Base-by-base conservation (phyloP, 2,888 invertebrate genomes). In the Lithophane socia region DNA sequence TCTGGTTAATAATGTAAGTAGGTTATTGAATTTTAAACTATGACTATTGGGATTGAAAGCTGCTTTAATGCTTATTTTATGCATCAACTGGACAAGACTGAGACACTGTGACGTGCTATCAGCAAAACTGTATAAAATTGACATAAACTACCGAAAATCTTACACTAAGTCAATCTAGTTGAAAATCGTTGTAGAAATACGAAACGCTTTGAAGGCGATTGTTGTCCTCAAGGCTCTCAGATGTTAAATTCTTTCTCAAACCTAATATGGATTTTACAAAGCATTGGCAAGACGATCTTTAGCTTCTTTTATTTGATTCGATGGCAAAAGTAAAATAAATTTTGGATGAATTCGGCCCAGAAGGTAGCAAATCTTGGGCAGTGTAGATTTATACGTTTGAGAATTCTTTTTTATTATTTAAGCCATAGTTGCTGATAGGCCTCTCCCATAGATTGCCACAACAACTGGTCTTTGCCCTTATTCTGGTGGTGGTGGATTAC, bases 11-110 rank as follows among this genome's bases (percentile, higher is more conserved):
- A n/a, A 37, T 47, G 74, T 37, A 74, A 63, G 24, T 74, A 74
- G 74, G 67, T 68, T 56, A 77, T 49, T 67, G 8, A 56, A 56
- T 47, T 54, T 47, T 37, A 63, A 24, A 52, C 37, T 67, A 47
- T 7, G 21, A 44, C 13, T 7, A 61, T 61, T 74, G 3, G 18
- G 2, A 61, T 61, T 44, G 16, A 52, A 24, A 54, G 52, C 37
- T 73, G 29, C 10, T 29, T 24, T 37, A 29, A 47, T 21, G 29
- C 21, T 2, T 44, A 67, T 54, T 29, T n/a, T 47, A 18, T 58
- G 13, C 12, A 18, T 5, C n/a, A 44, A 44, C n/a, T n/a, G 29
- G 16, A 21, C 29, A 37, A 21, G 12, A 16, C 21, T 37, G 37
- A 37, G 37, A 37, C 21, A 37, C 5, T 5, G 21, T 52, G 9